phyloP scores from a whole-genome alignment of 2,888 invertebrate genomes.

The Resseliella maxima region DNA sequence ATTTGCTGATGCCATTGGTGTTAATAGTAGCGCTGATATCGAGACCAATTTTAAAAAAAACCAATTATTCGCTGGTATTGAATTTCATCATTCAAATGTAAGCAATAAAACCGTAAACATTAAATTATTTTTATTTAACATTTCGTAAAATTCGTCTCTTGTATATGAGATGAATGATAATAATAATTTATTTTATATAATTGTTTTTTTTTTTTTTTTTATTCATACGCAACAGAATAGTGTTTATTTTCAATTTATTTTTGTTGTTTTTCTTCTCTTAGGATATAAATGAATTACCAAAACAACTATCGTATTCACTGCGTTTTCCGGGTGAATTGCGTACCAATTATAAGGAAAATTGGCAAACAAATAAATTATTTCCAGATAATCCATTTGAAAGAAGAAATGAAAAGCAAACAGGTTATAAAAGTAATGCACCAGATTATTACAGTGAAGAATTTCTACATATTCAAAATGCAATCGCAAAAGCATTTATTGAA shows the following conservation, averaged over 20 bases:
- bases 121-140: neutral
- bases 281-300: constrained; percentile 61
- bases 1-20: constrained; percentile 17
- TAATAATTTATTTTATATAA: neutral
- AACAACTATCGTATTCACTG: constrained; percentile 68
- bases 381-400: constrained; percentile 70
- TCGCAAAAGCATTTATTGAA: constrained; percentile 4
- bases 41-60: constrained; percentile 59
- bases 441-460: constrained; percentile 14
- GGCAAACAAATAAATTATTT: constrained; percentile 78
- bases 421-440: constrained; percentile 69
- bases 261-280: constrained; percentile 7
- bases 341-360: constrained; percentile 65
- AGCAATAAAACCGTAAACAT: neutral
- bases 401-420: constrained; percentile 70
- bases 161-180: too few species aligned
- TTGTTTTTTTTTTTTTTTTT: neutral
- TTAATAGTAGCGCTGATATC: neutral
- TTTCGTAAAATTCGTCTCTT: too few species aligned
- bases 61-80: constrained; percentile 70
- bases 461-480: constrained; percentile 55
- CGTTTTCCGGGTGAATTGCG: constrained; percentile 73
- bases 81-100: constrained; percentile 69
- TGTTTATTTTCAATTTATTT: too few species aligned
- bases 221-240: too few species aligned